Conservation (phyloP, 2,797 vertebrate species). For the Pseudochromis fuscus region DNA sequence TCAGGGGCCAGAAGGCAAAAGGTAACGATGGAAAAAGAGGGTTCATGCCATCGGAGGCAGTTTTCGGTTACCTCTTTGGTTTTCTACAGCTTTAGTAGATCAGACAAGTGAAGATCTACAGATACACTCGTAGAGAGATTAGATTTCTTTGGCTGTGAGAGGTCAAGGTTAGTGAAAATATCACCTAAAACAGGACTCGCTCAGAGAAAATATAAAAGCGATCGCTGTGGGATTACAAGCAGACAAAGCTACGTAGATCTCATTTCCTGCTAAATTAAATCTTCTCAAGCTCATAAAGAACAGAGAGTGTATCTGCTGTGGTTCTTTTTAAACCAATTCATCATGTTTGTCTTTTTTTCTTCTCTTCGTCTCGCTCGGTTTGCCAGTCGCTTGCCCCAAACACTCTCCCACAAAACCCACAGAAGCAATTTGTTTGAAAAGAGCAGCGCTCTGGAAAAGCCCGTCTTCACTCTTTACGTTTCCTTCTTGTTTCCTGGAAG, state of each 20-base stretch:
- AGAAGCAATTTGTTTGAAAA: constrained; percentile 48
- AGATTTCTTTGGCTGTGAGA: constrained; percentile 54
- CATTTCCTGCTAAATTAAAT: constrained; percentile 51
- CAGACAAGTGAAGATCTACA: constrained; percentile 66
- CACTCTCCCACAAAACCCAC: constrained; percentile 38
- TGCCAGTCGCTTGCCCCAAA: constrained; percentile 33
- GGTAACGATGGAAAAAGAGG: constrained; percentile 47
- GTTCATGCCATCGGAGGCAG: constrained; percentile 1
- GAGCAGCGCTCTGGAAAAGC: constrained; percentile 34
- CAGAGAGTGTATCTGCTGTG: constrained; percentile 31
- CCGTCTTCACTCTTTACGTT: constrained; percentile 4
- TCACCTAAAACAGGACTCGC: constrained; percentile 41
- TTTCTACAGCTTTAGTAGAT: constrained; percentile 36
- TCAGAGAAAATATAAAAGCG: constrained; percentile 37
- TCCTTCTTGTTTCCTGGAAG: constrained; percentile 31
- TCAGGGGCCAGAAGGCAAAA: constrained; percentile 18
- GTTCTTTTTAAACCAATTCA: constrained; percentile 44
- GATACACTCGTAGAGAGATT: constrained; percentile 49
- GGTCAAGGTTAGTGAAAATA: constrained; percentile 48
- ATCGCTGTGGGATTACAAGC: constrained; percentile 25
- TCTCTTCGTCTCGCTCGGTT: constrained; percentile 6
- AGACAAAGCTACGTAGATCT: constrained; percentile 48
- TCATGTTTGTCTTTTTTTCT: constrained; percentile 31
- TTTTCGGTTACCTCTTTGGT: constrained; percentile 52
- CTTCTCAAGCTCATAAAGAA: constrained; percentile 35